A percentile compares a stretch with the other conserved stretches of the same genome.
phyloP scores from a whole-genome alignment of 2,888 invertebrate genomes.

The Drosophila stalkeri region DNA sequence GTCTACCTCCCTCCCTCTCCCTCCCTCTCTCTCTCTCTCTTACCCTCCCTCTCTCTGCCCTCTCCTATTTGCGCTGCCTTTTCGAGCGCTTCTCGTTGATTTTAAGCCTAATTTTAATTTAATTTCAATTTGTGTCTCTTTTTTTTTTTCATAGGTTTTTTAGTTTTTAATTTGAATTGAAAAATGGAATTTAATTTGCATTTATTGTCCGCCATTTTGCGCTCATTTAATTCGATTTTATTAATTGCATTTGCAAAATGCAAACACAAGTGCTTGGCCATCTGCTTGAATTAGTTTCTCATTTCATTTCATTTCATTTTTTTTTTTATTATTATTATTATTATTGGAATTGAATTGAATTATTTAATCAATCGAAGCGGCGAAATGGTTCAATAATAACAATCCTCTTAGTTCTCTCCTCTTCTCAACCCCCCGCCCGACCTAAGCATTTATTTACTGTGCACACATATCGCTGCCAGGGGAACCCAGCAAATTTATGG shows the following conservation, averaged over 20 bases:
- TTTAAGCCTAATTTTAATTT: constrained; percentile 5
- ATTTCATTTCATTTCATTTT: not conserved
- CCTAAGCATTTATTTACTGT: not conserved
- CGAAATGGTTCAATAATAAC: not conserved
- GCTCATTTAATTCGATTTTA: constrained; percentile 19
- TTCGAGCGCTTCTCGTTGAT: not conserved
- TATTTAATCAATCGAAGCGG: constrained; percentile 10
- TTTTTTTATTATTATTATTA: not conserved
- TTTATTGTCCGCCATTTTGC: constrained; percentile 22
- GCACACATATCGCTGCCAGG: not conserved
- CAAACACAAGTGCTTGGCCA: constrained; percentile 3
- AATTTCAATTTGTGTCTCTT: not conserved
- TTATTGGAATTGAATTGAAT: constrained; percentile 5
- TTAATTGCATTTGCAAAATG: constrained; percentile 6
- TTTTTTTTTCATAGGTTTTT: not conserved
- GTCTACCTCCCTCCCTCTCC: not conserved
- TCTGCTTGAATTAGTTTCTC: constrained; percentile 5
- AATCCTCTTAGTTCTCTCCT: not conserved
- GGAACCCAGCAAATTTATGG: not conserved
- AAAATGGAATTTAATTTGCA: constrained; percentile 10
- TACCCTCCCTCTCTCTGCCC: not conserved
- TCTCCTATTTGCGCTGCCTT: not conserved
- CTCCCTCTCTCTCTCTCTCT: not conserved
- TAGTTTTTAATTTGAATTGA: not conserved
- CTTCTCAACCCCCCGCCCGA: not conserved